Percentiles rank a stretch among this genome's conserved stretches.
Evolutionary conservation across 2,113 vertebrate species (phyloP).

Genomic region (Indicator maculatus): DNA sequence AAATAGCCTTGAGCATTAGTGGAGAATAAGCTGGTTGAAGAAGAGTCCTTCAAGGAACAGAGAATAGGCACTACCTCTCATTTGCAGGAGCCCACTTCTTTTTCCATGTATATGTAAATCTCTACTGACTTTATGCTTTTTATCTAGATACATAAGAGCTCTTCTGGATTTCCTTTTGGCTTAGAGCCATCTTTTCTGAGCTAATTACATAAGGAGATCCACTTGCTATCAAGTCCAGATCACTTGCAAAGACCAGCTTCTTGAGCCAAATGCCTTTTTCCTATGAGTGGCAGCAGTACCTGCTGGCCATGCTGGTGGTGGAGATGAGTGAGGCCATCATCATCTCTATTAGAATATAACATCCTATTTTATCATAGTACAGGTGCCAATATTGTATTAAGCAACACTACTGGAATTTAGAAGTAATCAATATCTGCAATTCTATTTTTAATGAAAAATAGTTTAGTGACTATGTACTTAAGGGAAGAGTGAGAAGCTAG

Average conservation of each 20-base stretch:
- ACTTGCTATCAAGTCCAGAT: background rate
- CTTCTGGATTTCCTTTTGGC: background rate
- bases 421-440: constrained; percentile 10
- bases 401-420: background rate
- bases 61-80: background rate
- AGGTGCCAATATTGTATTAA: background rate
- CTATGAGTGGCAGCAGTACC: background rate
- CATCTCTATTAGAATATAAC: background rate
- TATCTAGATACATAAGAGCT: background rate
- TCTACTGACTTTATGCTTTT: background rate
- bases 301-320: rapidly evolving
- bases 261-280: background rate
- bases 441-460: background rate
- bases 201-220: background rate
- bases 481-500: background rate
- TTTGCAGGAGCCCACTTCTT: background rate
- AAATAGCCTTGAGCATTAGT: background rate
- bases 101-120: background rate
- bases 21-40: background rate
- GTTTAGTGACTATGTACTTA: constrained; percentile 1
- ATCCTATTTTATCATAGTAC: background rate
- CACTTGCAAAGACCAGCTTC: background rate
- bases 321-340: background rate
- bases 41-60: background rate
- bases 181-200: background rate